Evolutionary conservation across 2,888 invertebrate genomes (phyloP).

Genomic region (Masnerella sp.): DNA sequence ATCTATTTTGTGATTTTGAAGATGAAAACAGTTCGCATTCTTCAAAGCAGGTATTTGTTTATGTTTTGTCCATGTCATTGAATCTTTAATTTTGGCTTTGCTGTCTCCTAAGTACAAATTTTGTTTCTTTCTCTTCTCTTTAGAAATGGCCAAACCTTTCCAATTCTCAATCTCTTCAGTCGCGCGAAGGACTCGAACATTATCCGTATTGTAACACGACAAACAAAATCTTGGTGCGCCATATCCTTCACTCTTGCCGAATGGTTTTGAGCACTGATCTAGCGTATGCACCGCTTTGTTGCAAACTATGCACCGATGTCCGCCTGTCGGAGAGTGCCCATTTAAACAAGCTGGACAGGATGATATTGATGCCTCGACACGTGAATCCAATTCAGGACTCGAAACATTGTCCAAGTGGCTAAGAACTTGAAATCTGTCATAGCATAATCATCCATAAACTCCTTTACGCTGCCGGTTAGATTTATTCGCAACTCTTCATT

Average conservation of each 20-base stretch:
- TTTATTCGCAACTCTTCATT: no score
- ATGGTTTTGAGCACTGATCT: conserved; percentile 6
- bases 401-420: no score
- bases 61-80: conserved; percentile 5
- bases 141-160: neutral
- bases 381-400: no score
- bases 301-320: conserved; percentile 10
- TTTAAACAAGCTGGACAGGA: neutral
- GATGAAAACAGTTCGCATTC: neutral
- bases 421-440: no score
- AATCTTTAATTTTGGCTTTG: conserved; percentile 1
- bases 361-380: no score
- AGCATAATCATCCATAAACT: no score
- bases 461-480: no score
- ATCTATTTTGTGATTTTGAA: conserved; percentile 1
- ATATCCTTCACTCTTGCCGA: neutral
- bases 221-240: neutral
- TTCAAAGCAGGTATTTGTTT: neutral
- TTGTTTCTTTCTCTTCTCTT: neutral
- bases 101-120: conserved; percentile 8
- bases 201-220: neutral
- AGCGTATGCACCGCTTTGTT: conserved; percentile 7
- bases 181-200: neutral
- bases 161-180: conserved; percentile 4
- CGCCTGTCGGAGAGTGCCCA: neutral